Conservation (phyloP, 2,888 invertebrate species). For the Drosophila kambysellisi region DNA sequence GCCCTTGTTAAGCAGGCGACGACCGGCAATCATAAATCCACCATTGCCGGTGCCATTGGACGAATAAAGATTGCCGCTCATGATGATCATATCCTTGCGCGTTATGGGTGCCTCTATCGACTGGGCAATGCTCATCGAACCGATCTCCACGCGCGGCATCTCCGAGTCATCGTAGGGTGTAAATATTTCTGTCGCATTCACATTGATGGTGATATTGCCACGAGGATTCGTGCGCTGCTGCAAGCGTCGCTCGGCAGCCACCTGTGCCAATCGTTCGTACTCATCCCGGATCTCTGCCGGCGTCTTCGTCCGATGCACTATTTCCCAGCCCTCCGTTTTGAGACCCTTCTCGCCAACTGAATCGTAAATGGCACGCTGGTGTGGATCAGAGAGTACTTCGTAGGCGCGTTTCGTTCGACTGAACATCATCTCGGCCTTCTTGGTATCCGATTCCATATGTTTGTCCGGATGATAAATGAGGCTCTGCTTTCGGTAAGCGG, state of each 20-base stretch:
- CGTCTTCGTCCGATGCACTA: conserved; percentile 95
- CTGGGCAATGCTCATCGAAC: conserved; percentile 96
- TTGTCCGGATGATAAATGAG: conserved; percentile 98
- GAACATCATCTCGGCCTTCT: conserved; percentile 96
- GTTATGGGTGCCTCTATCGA: conserved; percentile 97
- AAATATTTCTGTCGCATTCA: conserved; percentile 97
- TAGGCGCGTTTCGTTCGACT: conserved; percentile 97
- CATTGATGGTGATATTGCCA: conserved; percentile 93
- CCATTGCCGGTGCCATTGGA: conserved; percentile 93
- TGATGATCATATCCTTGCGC: conserved; percentile 92
- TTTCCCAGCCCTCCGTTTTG: conserved; percentile 97
- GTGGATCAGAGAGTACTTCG: conserved; percentile 97
- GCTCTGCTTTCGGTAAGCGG: conserved; percentile 96
- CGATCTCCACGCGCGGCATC: conserved; percentile 92
- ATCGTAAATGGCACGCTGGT: conserved; percentile 98
- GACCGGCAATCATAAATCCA: conserved; percentile 91
- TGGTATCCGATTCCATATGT: conserved; percentile 92
- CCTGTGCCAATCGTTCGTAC: conserved; percentile 94
- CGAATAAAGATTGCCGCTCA: conserved; percentile 93
- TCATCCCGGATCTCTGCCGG: conserved; percentile 98
- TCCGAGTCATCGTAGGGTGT: conserved; percentile 91
- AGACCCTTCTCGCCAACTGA: conserved; percentile 94
- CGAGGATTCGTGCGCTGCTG: conserved; percentile 97
- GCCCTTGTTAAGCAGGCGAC: conserved; percentile 92
- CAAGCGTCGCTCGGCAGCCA: conserved; percentile 94